Percentiles rank a stretch among this genome's conserved stretches.
phyloP scores from a whole-genome alignment of 2,888 invertebrate species.

The Chrysodeixis includens region DNA sequence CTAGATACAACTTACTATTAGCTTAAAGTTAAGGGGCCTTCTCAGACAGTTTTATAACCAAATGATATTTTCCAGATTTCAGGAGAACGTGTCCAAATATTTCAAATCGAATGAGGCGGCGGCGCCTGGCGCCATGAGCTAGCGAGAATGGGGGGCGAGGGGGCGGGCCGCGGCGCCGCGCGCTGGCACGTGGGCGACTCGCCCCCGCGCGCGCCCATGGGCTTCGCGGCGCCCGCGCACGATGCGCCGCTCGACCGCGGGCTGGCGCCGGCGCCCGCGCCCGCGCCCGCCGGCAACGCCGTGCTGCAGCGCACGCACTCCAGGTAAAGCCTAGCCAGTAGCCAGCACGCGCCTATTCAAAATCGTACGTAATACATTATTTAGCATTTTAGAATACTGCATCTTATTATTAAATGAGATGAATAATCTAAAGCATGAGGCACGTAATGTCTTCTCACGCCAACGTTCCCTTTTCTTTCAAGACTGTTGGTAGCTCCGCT shows the following conservation, averaged over 20 bases:
- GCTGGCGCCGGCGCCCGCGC: slow-evolving; percentile 82
- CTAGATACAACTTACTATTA: too few species aligned
- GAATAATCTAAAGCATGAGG: too few species aligned
- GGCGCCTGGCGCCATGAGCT: slow-evolving; percentile 85
- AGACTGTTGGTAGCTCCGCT: not conserved
- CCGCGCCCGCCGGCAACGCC: slow-evolving; percentile 77
- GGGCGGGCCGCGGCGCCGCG: slow-evolving; percentile 91
- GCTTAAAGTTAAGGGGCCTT: too few species aligned
- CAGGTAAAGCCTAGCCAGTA: slow-evolving; percentile 77
- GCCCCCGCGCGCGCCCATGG: slow-evolving; percentile 89
- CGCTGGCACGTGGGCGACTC: slow-evolving; percentile 90
- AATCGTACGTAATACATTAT: too few species aligned
- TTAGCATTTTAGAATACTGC: too few species aligned
- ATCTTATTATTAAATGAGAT: too few species aligned
- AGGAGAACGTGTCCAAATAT: slow-evolving; percentile 68
- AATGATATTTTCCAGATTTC: slow-evolving; percentile 40
- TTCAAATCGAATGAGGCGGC: slow-evolving; percentile 74
- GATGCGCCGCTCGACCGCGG: slow-evolving; percentile 90
- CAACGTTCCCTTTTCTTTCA: not conserved
- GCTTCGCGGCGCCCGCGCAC: slow-evolving; percentile 89
- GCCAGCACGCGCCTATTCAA: too few species aligned
- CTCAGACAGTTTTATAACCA: slow-evolving; percentile 5
- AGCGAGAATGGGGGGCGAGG: slow-evolving; percentile 90
- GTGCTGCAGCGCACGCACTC: slow-evolving; percentile 93
- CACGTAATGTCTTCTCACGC: too few species aligned